A percentile compares a stretch with the other conserved stretches of the same genome.
These are phyloP conservation scores for Sarcophaga peregrina DNA, from an alignment of 1,140 invertebrate species.

Conservation along the genomic window DNA sequence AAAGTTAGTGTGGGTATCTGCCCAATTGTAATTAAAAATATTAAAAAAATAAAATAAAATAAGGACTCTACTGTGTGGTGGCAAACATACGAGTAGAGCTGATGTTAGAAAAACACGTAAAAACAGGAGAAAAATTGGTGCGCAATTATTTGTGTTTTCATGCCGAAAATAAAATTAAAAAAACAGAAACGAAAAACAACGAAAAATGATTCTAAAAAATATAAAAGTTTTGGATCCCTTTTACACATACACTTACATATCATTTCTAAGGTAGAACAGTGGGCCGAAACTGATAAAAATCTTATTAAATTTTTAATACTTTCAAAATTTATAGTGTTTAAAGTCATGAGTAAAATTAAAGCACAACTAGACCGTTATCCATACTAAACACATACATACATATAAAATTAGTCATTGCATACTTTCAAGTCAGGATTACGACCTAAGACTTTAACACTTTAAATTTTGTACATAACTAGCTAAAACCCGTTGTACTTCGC, in stretches of 20 bases:
- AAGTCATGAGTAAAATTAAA: too few relatives aligned
- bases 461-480: too few relatives aligned
- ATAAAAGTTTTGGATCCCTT: background rate
- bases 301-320: too few relatives aligned
- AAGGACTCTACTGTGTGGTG: background rate
- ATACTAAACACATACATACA: too few relatives aligned
- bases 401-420: too few relatives aligned
- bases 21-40: conserved; percentile 25
- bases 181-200: too few relatives aligned
- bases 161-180: background rate
- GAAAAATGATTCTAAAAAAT: background rate
- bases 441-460: too few relatives aligned
- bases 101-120: background rate
- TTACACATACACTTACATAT: background rate
- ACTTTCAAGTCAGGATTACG: too few relatives aligned
- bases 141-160: conserved; percentile 19
- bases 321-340: too few relatives aligned
- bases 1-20: background rate
- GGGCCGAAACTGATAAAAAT: background rate
- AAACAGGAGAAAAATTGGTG: background rate
- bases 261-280: background rate
- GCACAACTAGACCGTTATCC: too few relatives aligned
- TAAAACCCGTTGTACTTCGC: too few relatives aligned
- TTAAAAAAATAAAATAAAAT: background rate
- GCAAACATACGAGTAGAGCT: background rate